Evolutionary conservation across 2,797 vertebrate species (phyloP).

Genomic region (Propithecus deckenii): DNA sequence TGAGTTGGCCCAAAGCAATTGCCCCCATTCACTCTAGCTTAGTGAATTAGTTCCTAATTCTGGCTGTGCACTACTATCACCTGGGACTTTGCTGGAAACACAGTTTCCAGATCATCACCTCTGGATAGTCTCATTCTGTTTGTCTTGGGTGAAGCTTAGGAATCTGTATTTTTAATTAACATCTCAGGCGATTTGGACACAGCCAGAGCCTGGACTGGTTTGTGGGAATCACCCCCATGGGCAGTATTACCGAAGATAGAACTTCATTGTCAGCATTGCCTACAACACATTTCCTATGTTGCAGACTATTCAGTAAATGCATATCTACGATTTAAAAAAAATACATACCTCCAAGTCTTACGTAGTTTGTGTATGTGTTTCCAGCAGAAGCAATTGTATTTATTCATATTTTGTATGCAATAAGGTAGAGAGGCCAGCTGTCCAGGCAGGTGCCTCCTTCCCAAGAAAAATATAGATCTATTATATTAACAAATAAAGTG

Average conservation of each 20-base stretch:
- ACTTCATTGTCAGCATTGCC: not conserved
- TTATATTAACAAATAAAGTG: slow-evolving; percentile 48
- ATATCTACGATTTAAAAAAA: not conserved
- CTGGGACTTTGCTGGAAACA: slow-evolving; percentile 55
- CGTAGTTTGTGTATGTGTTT: not conserved
- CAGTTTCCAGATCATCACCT: slow-evolving; percentile 64
- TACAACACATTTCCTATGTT: not conserved
- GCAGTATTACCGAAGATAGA: not conserved
- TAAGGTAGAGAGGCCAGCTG: not conserved
- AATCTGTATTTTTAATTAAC: slow-evolving; percentile 68
- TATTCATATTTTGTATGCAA: not conserved
- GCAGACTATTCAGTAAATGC: slow-evolving; percentile 1
- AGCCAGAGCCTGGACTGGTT: not conserved
- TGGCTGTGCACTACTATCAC: not conserved
- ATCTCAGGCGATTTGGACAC: slow-evolving; percentile 37
- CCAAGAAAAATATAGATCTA: not conserved
- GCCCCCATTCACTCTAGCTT: slow-evolving; percentile 33
- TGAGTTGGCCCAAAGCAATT: slow-evolving; percentile 9
- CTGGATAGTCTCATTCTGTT: slow-evolving; percentile 35
- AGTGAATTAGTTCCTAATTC: slow-evolving; percentile 52
- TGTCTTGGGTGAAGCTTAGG: slow-evolving; percentile 51
- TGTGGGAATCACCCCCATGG: not conserved
- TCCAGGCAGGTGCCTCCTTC: not conserved
- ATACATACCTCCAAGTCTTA: not conserved
- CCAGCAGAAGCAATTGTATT: not conserved